Conservation (phyloP, 1,140 invertebrate species). For the Drosophila ohnishii region DNA sequence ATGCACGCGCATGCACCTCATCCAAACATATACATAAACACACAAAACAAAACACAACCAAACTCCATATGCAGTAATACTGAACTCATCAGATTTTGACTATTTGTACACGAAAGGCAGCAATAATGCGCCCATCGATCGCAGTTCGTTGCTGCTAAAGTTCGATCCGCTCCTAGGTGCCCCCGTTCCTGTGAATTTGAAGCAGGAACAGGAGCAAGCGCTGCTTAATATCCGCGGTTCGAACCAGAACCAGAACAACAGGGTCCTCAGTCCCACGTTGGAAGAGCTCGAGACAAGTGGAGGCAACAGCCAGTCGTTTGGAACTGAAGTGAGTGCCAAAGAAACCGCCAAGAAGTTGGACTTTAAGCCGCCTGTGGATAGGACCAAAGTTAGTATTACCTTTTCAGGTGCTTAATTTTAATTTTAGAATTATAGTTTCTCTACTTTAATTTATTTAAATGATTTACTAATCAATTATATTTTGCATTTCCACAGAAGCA, state of each 20-base stretch:
- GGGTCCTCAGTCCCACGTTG: conserved; percentile 70
- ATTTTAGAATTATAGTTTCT: not conserved
- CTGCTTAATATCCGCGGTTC: conserved; percentile 38
- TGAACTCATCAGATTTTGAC: conserved; percentile 82
- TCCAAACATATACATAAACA: conserved; percentile 21
- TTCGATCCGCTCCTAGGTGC: conserved; percentile 80
- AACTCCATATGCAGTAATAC: conserved; percentile 64
- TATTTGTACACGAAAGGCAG: conserved; percentile 81
- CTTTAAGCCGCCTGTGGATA: conserved; percentile 68
- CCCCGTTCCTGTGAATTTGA: conserved; percentile 72
- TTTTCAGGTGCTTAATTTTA: not conserved
- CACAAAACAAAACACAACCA: conserved; percentile 16
- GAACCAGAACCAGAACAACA: conserved; percentile 43
- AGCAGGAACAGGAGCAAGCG: conserved; percentile 44
- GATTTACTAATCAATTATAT: not conserved
- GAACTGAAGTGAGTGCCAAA: conserved; percentile 58
- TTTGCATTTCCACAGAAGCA: conserved; percentile 60
- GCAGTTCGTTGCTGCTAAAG: conserved; percentile 77
- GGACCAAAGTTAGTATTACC: conserved; percentile 56
- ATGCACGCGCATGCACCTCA: conserved; percentile 55
- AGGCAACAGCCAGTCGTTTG: conserved; percentile 69
- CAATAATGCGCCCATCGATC: conserved; percentile 70
- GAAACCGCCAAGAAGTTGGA: conserved; percentile 39
- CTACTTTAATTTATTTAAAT: not conserved
- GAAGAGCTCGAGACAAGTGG: conserved; percentile 76